Conservation (phyloP, 2,113 vertebrate genomes). For the Athene cunicularia region DNA sequence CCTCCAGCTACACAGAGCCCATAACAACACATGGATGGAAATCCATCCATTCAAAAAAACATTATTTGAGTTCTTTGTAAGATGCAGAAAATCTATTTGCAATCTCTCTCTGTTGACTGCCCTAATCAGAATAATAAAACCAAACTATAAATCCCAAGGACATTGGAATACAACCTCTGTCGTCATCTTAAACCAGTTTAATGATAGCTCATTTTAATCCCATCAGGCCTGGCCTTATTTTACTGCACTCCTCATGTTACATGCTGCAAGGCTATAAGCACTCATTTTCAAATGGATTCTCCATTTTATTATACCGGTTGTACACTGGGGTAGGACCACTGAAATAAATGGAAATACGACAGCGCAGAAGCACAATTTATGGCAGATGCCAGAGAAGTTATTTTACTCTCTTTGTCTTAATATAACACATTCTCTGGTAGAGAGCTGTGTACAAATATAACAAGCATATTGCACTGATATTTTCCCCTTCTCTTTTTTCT, state of each 20-base stretch:
- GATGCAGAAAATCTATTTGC: not conserved
- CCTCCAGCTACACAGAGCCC: not conserved
- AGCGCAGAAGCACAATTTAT: not conserved
- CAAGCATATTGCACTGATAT: not conserved
- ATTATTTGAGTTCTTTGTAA: not conserved
- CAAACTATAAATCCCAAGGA: not conserved
- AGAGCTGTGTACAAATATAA: not conserved
- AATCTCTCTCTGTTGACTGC: not conserved
- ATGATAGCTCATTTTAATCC: not conserved
- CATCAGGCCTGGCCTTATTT: not conserved
- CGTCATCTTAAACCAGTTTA: not conserved
- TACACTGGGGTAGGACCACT: not conserved
- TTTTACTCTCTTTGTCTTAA: not conserved
- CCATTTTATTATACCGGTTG: not conserved
- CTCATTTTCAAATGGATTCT: not conserved
- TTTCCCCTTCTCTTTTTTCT: not conserved
- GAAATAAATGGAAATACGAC: not conserved
- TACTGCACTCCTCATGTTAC: not conserved
- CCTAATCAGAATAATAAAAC: not conserved
- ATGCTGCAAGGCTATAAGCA: not conserved
- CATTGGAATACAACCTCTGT: not conserved
- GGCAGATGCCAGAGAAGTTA: not conserved
- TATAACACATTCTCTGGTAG: not conserved
- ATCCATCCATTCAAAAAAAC: not conserved
- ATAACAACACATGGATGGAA: not conserved